These are phyloP conservation scores for Limulus polyphemus DNA, from an alignment of 2,888 invertebrate species.

Conservation along the genomic window DNA sequence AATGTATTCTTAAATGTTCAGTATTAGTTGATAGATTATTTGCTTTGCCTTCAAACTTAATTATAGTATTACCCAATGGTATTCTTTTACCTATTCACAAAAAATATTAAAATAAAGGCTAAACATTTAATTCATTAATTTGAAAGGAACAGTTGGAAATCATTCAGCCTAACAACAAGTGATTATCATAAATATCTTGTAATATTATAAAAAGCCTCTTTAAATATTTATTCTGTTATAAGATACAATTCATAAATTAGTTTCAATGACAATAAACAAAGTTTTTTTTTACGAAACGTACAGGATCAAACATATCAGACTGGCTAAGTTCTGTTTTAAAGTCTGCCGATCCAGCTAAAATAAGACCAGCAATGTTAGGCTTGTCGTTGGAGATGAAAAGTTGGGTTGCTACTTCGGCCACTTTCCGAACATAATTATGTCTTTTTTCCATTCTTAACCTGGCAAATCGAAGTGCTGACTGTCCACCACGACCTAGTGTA, in stretches of 20 bases:
- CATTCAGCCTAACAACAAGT: too few relatives aligned
- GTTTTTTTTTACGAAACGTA: slow-evolving; percentile 42
- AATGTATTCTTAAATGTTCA: too few relatives aligned
- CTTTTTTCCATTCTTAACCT: slow-evolving; percentile 98
- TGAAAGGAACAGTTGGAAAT: too few relatives aligned
- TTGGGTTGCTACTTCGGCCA: slow-evolving; percentile 91
- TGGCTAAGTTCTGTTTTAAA: slow-evolving; percentile 99
- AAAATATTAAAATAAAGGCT: too few relatives aligned
- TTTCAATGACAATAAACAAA: not conserved
- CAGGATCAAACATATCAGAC: slow-evolving; percentile 99
- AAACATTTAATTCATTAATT: too few relatives aligned
- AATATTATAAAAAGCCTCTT: too few relatives aligned
- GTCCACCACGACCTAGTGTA: slow-evolving; percentile 75
- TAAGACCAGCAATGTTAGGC: slow-evolving; percentile 92
- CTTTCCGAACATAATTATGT: slow-evolving; percentile 98
- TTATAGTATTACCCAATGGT: too few relatives aligned
- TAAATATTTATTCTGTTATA: not conserved
- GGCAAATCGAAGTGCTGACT: slow-evolving; percentile 98
- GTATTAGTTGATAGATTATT: too few relatives aligned
- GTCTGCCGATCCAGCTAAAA: slow-evolving; percentile 97
- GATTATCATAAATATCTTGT: too few relatives aligned
- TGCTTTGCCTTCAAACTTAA: too few relatives aligned
- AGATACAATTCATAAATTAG: slow-evolving; percentile 1
- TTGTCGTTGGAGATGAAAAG: slow-evolving; percentile 95
- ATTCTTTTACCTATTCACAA: too few relatives aligned